Conservation (phyloP, 2,888 invertebrate genomes). For the Cheilosia urbana region DNA sequence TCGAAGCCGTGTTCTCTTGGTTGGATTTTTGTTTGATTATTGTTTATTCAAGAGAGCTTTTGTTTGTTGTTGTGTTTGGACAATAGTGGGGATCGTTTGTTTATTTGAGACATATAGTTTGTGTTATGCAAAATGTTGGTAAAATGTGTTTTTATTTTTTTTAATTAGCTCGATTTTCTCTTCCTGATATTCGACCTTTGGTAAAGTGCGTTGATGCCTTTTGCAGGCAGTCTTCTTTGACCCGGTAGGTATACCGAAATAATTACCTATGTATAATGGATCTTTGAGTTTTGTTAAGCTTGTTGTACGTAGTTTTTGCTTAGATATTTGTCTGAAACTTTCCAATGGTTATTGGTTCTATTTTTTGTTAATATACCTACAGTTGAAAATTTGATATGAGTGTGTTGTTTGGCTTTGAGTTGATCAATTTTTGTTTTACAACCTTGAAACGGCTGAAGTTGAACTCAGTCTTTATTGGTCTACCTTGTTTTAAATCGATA, state of each 20-base stretch:
- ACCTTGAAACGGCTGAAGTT: too few species aligned
- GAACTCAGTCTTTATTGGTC: too few species aligned
- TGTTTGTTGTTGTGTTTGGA: conserved; percentile 46
- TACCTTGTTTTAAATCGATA: too few species aligned
- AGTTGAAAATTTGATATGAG: too few species aligned
- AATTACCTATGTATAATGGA: neutral
- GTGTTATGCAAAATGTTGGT: conserved; percentile 48
- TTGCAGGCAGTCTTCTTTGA: conserved; percentile 12
- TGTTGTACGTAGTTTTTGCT: neutral
- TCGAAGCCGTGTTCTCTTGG: neutral
- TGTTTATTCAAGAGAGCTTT: conserved; percentile 70
- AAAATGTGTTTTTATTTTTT: neutral
- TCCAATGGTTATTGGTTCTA: neutral
- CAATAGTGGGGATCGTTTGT: neutral
- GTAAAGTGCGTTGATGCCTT: neutral
- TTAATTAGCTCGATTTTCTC: neutral
- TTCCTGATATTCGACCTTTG: conserved; percentile 52
- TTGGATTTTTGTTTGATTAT: conserved; percentile 13
- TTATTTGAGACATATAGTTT: conserved; percentile 46
- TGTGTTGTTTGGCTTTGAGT: too few species aligned
- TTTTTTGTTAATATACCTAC: too few species aligned
- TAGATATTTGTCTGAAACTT: neutral
- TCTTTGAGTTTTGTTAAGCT: neutral
- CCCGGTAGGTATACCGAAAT: conserved; percentile 1
- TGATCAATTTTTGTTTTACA: too few species aligned